Base-by-base conservation (phyloP, 1,140 invertebrate species). In the Heliconius himera region DNA sequence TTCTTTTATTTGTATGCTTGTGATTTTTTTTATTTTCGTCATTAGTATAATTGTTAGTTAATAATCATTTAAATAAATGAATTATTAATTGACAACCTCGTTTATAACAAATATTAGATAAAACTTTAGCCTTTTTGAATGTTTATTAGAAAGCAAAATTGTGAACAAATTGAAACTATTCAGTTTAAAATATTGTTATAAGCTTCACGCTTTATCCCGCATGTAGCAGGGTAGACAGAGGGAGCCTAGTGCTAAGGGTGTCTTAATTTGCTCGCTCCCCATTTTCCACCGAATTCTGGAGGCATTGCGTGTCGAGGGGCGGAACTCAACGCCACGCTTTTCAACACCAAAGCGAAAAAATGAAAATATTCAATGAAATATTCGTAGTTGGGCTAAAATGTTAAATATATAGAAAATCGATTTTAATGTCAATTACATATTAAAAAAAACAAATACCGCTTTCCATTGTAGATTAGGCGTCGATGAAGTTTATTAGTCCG, bases 401-500 rank as follows among this genome's bases (percentile, higher is more conserved):
- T 51, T 18, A 8, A 51, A 18, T 6, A 51, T 20, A 20, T 0
- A 8, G 1, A 51, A 51, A 20, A 2, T 18, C 3, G 18, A 51
- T 20, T 20, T 5, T 20, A 20, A 6, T 20, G 18, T 26, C 0
- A 29, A 66, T 22, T 56, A 20, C 8, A 41, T 13, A 41, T 26
- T 1, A 26, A 72, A 38, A 71, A 72, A 72, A 72, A 72, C 29
- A 38, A 72, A 76, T 93, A 94, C 93, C 93, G 88, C 88, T 89
- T 89, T 87, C 89, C 93, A 94, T 93, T 92, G 82, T 90, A 84
- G 79, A 81, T 82, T 77, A 93, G 87, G 78, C 88, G 92, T 74
- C 84, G 88, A 38, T 93, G 89, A 74, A 94, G 83, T 85, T 87
- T 87, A 82, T 89, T 89, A 51, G 89, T 90, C 56, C 87, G 89